phyloP scores from a whole-genome alignment of 2,888 invertebrate genomes.

The Acanthacorydalis orientalis region DNA sequence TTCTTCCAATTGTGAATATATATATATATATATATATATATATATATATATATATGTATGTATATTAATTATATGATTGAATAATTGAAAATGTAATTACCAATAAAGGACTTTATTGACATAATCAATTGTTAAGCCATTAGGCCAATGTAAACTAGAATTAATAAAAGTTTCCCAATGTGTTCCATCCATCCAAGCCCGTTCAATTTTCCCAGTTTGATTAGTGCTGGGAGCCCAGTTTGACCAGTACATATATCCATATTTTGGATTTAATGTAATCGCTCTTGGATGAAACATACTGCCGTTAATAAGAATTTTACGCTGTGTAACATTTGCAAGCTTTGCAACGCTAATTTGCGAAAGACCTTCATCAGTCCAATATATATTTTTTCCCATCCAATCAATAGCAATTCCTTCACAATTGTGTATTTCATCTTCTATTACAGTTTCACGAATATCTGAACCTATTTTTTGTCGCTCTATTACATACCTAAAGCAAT shows the following conservation, averaged over 20 bases:
- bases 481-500: slow-evolving; percentile 37
- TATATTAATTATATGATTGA: no score
- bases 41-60: no score
- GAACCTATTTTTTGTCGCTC: slow-evolving; percentile 47
- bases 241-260: slow-evolving; percentile 64
- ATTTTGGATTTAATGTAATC: slow-evolving; percentile 47
- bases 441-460: slow-evolving; percentile 34
- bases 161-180: slow-evolving; percentile 36
- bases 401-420: slow-evolving; percentile 68
- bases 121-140: slow-evolving; percentile 52
- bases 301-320: slow-evolving; percentile 38
- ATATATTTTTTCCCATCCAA: slow-evolving; percentile 67
- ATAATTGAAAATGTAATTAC: slow-evolving; percentile 17
- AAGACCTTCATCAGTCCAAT: slow-evolving; percentile 64
- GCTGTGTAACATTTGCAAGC: slow-evolving; percentile 35
- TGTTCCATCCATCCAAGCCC: slow-evolving; percentile 59
- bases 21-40: no score
- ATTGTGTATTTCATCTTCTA: slow-evolving; percentile 39
- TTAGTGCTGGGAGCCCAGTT: slow-evolving; percentile 39
- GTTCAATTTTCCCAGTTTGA: slow-evolving; percentile 41
- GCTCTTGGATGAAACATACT: slow-evolving; percentile 35
- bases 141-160: slow-evolving; percentile 49
- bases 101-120: slow-evolving; percentile 40
- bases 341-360: slow-evolving; percentile 52
- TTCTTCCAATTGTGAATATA: no score